Percentiles rank a stretch among this genome's conserved stretches.
Evolutionary conservation across 2,888 invertebrate species (phyloP).

Genomic region (Linnaemya vulpina): DNA sequence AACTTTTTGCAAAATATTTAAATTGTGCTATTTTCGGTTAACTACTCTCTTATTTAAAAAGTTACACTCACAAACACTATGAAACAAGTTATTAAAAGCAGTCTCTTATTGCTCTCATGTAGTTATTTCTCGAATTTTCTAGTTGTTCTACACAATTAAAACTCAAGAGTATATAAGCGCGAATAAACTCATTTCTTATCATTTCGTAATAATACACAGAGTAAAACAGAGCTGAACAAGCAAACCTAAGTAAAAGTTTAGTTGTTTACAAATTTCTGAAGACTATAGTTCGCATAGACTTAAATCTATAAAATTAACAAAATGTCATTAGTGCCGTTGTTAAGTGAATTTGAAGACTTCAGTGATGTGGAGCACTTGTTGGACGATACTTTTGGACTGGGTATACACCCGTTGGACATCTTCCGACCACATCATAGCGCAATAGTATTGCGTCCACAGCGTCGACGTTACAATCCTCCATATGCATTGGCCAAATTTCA

Average conservation of each 20-base stretch:
- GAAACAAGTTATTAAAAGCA: too few relatives aligned
- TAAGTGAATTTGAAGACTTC: constrained; percentile 71
- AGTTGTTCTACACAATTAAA: not conserved
- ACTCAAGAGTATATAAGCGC: constrained; percentile 68
- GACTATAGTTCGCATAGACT: too few relatives aligned
- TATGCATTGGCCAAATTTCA: constrained; percentile 47
- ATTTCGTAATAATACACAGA: constrained; percentile 54
- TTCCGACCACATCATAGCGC: constrained; percentile 77
- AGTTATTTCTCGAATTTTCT: constrained; percentile 31
- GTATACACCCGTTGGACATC: constrained; percentile 78
- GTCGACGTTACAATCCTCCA: constrained; percentile 83
- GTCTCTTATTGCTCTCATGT: not conserved
- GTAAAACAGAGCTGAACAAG: not conserved
- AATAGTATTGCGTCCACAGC: constrained; percentile 81
- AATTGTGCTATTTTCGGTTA: too few relatives aligned
- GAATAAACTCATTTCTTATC: constrained; percentile 33
- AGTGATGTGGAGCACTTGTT: constrained; percentile 60
- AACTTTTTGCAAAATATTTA: too few relatives aligned
- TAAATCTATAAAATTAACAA: too few relatives aligned
- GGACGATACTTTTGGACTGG: constrained; percentile 78
- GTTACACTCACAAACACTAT: too few relatives aligned
- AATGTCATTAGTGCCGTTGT: constrained; percentile 75
- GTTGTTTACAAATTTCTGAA: not conserved
- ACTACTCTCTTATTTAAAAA: too few relatives aligned
- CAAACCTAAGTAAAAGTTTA: not conserved